phyloP scores from a whole-genome alignment of 2,113 vertebrate genomes.

The Ellobius talpinus region DNA sequence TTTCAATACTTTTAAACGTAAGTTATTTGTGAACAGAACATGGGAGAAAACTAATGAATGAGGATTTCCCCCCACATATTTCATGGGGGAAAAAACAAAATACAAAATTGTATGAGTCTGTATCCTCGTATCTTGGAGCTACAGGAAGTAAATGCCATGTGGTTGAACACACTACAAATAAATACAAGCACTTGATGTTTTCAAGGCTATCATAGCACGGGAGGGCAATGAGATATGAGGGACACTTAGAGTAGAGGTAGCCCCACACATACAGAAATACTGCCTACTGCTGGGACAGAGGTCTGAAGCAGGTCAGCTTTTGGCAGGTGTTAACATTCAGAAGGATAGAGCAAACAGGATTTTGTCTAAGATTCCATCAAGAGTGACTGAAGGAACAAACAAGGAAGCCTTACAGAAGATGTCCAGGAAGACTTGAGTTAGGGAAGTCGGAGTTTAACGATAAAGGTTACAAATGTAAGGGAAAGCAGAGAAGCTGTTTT shows the following conservation, averaged over 20 bases:
- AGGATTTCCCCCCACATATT: background rate
- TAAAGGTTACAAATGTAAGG: background rate
- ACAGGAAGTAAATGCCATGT: background rate
- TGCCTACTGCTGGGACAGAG: background rate
- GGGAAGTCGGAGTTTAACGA: slow-evolving; percentile 6
- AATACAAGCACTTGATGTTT: background rate
- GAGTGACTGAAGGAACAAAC: background rate
- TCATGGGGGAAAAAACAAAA: background rate
- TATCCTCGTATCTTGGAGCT: background rate
- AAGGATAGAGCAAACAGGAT: slow-evolving; percentile 27
- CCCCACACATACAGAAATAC: background rate
- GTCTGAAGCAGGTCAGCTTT: background rate
- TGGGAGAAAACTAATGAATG: background rate
- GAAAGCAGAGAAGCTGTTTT: slow-evolving; percentile 5
- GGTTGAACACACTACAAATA: background rate
- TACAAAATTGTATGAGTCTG: background rate
- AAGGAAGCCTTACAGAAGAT: slow-evolving; percentile 1
- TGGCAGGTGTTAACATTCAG: background rate
- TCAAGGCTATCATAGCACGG: background rate
- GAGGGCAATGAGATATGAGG: background rate
- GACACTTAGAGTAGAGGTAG: background rate
- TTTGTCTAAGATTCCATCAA: slow-evolving; percentile 40
- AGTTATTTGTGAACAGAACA: background rate
- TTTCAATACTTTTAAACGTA: slow-evolving; percentile 31
- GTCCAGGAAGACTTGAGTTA: background rate